These are phyloP conservation scores for Carassius gibelio DNA, from an alignment of 2,113 vertebrate species.

Conservation along the genomic window DNA sequence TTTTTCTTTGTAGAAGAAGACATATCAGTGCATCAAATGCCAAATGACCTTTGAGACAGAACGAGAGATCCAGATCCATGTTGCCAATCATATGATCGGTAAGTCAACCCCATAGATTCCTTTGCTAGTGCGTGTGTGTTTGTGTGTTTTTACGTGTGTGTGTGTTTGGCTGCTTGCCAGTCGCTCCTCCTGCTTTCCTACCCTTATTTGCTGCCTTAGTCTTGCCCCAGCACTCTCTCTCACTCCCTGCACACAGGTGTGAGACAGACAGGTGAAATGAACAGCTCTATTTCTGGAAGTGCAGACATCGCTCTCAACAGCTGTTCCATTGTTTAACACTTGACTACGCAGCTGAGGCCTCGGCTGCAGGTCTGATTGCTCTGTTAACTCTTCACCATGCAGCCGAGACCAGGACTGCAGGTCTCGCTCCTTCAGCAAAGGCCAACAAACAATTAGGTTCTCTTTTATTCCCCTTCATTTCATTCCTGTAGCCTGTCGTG, in stretches of 20 bases:
- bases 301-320: conserved; percentile 57
- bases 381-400: conserved; percentile 51
- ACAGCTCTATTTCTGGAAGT: conserved; percentile 66
- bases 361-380: conserved; percentile 57
- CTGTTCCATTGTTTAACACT: conserved; percentile 62
- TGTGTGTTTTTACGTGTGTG: conserved; percentile 21
- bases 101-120: conserved; percentile 69
- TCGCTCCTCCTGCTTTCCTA: conserved; percentile 40
- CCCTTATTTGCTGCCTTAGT: conserved; percentile 20
- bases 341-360: conserved; percentile 55
- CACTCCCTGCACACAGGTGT: conserved; percentile 54
- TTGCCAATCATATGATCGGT: conserved; percentile 99
- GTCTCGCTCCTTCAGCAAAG: conserved; percentile 46
- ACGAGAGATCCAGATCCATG: conserved; percentile 98
- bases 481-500: conserved; percentile 23
- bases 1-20: conserved; percentile 89
- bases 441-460: conserved; percentile 52
- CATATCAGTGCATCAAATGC: conserved; percentile 99
- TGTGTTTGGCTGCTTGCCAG: conserved; percentile 31
- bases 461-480: conserved; percentile 34
- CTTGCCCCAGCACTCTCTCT: conserved; percentile 38
- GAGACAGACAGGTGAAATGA: conserved; percentile 65
- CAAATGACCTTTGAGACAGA: conserved; percentile 99
- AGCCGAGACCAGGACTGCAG: conserved; percentile 46
- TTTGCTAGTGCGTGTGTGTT: conserved; percentile 32